These are phyloP conservation scores for Drosophila rubida DNA, from an alignment of 2,888 invertebrate species.

Conservation along the genomic window DNA sequence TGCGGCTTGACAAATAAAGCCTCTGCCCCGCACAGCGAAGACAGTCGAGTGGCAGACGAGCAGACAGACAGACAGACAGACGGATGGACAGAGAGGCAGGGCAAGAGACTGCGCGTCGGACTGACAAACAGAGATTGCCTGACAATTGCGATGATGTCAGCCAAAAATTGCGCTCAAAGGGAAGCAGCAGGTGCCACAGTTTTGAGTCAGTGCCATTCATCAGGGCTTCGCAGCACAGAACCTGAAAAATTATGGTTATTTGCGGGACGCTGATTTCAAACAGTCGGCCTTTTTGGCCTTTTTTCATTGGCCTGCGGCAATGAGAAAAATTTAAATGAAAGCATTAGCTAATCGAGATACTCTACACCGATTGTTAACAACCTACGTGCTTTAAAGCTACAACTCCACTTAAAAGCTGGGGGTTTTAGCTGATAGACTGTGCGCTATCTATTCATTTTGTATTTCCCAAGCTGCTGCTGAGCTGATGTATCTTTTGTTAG, in stretches of 20 bases:
- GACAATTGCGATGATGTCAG: constrained; percentile 62
- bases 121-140: constrained; percentile 44
- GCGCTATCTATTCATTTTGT: neutral
- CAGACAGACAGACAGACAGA: constrained; percentile 6
- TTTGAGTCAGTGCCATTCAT: constrained; percentile 46
- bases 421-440: neutral
- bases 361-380: neutral
- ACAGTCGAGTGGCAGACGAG: constrained; percentile 8
- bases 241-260: constrained; percentile 66
- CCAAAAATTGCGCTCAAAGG: constrained; percentile 26
- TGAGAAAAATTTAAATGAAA: neutral
- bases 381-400: neutral
- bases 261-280: constrained; percentile 54
- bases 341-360: neutral
- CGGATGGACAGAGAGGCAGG: constrained; percentile 1
- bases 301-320: constrained; percentile 34
- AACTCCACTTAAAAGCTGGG: neutral
- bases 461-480: neutral
- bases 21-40: neutral
- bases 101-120: constrained; percentile 9
- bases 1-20: constrained; percentile 60
- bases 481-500: neutral
- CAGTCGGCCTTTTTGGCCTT: constrained; percentile 12
- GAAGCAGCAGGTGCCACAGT: constrained; percentile 27
- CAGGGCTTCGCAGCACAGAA: constrained; percentile 39